These are phyloP conservation scores for Harpagoxenus sublaevis DNA, from an alignment of 2,888 invertebrate species.

Conservation along the genomic window DNA sequence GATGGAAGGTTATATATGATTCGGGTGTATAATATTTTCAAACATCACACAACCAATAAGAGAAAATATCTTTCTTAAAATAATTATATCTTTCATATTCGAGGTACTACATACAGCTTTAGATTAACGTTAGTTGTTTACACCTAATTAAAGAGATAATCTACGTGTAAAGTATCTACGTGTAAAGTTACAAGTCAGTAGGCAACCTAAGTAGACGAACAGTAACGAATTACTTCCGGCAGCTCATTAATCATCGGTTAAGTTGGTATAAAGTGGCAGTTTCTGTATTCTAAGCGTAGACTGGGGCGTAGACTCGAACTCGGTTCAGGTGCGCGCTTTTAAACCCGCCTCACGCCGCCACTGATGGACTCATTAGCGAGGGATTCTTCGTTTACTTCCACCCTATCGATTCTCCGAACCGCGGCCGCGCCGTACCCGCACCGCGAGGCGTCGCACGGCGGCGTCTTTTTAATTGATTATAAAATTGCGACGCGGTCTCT, in stretches of 20 bases:
- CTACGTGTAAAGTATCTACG: not conserved
- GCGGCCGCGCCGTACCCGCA: not conserved
- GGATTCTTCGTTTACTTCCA: constrained; percentile 59
- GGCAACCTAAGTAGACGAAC: not conserved
- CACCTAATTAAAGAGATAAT: constrained; percentile 35
- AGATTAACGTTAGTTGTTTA: constrained; percentile 14
- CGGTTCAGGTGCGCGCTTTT: constrained; percentile 32
- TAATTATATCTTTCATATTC: not conserved
- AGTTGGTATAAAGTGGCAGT: constrained; percentile 37
- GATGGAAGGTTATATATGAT: not conserved
- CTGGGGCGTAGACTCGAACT: not conserved
- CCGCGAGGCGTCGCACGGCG: constrained; percentile 37
- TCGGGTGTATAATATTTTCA: not conserved
- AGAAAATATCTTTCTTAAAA: not conserved
- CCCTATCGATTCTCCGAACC: constrained; percentile 36
- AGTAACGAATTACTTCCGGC: constrained; percentile 20
- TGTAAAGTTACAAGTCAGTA: not conserved
- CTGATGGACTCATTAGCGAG: constrained; percentile 65
- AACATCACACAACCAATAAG: not conserved
- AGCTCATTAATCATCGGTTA: constrained; percentile 38
- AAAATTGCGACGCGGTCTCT: constrained; percentile 59
- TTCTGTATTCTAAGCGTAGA: constrained; percentile 22
- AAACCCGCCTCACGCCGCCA: constrained; percentile 46
- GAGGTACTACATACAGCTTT: too few relatives aligned
- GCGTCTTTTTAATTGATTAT: constrained; percentile 68